These are phyloP conservation scores for Zaprionus ornatus DNA, from an alignment of 1,140 invertebrate species.

Conservation along the genomic window DNA sequence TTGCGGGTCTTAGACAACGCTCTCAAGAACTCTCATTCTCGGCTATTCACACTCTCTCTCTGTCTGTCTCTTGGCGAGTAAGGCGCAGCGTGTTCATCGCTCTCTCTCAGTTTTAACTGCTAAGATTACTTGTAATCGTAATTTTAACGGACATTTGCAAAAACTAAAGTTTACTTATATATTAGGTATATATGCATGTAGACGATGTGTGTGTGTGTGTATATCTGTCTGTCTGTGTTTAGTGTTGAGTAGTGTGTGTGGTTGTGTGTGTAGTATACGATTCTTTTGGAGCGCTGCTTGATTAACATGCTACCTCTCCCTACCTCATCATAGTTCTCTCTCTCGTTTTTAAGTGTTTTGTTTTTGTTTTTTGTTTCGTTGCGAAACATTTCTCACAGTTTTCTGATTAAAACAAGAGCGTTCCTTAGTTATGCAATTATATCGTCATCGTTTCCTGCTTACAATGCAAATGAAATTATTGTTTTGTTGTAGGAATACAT, in stretches of 20 bases:
- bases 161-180: slow-evolving; percentile 55
- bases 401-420: slow-evolving; percentile 55
- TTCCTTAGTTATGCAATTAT: slow-evolving; percentile 48
- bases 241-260: slow-evolving; percentile 12
- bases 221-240: slow-evolving; percentile 31
- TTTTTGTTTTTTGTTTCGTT: slow-evolving; percentile 75
- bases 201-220: slow-evolving; percentile 22
- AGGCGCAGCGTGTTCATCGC: slow-evolving; percentile 36
- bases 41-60: slow-evolving; percentile 23
- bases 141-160: slow-evolving; percentile 61
- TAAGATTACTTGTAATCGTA: slow-evolving; percentile 43
- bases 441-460: slow-evolving; percentile 53
- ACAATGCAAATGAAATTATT: slow-evolving; percentile 67
- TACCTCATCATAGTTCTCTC: slow-evolving; percentile 3
- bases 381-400: slow-evolving; percentile 82
- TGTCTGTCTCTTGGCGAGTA: slow-evolving; percentile 21
- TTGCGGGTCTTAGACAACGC: slow-evolving; percentile 21
- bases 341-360: slow-evolving; percentile 27
- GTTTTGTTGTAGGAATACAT: slow-evolving; percentile 70
- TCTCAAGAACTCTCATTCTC: slow-evolving; percentile 20
- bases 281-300: slow-evolving; percentile 46
- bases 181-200: slow-evolving; percentile 34
- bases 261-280: slow-evolving; percentile 48
- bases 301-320: slow-evolving; percentile 25
- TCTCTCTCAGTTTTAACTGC: slow-evolving; percentile 42